Evolutionary conservation across 1,140 invertebrate genomes (phyloP).

Genomic region (Centruroides vittatus): DNA sequence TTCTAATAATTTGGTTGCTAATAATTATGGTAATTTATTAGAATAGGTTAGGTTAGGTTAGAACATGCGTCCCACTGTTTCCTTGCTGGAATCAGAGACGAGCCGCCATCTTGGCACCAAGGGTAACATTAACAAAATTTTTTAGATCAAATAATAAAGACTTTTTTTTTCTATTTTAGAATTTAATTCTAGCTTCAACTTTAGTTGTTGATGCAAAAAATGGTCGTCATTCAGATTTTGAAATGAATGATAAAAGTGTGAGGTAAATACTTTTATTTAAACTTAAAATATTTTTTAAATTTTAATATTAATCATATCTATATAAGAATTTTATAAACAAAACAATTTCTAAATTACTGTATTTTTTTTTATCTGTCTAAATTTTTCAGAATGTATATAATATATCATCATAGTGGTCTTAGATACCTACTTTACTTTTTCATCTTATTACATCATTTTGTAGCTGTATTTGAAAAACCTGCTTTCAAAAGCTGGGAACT

Average conservation of each 20-base stretch:
- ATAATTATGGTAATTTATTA: too few species aligned
- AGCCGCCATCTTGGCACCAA: too few species aligned
- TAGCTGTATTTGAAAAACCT: conserved; percentile 34
- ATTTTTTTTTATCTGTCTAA: conserved; percentile 13
- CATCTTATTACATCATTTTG: conserved; percentile 29
- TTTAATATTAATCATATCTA: conserved; percentile 2
- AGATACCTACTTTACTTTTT: conserved; percentile 27
- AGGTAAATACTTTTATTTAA: conserved; percentile 23
- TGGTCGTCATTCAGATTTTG: conserved; percentile 31
- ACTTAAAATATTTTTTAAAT: conserved; percentile 20
- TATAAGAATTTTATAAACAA: background rate
- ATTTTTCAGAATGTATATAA: conserved; percentile 20
- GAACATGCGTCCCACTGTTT: too few species aligned
- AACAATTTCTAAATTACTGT: background rate
- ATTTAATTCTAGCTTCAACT: conserved; percentile 29
- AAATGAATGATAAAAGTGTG: conserved; percentile 27
- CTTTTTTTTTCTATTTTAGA: conserved; percentile 16
- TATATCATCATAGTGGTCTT: conserved; percentile 20
- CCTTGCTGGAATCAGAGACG: too few species aligned
- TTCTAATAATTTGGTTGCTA: too few species aligned
- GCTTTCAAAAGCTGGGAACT: conserved; percentile 24
- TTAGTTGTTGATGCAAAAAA: conserved; percentile 32
- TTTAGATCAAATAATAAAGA: too few species aligned
- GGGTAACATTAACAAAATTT: too few species aligned
- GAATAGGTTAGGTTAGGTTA: too few species aligned